These are phyloP conservation scores for Callocephalon fimbriatum DNA, from an alignment of 2,113 vertebrate genomes.

Conservation along the genomic window DNA sequence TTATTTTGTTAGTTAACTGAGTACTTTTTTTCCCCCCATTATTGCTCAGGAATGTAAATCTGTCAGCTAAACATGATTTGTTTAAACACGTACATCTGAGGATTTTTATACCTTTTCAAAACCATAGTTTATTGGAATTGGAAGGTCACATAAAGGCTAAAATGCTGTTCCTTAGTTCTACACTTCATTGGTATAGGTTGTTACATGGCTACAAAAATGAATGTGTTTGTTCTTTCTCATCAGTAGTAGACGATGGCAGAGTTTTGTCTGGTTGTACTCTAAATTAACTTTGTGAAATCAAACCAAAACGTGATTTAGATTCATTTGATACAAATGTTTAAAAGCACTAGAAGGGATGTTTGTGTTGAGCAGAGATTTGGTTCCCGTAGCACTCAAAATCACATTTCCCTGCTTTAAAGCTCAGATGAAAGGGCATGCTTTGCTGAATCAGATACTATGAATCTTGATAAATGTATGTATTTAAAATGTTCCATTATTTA, in stretches of 20 bases:
- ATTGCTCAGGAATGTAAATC: not conserved
- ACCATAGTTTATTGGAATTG: not conserved
- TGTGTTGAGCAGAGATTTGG: fast-evolving
- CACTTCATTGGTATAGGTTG: not conserved
- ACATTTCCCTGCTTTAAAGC: not conserved
- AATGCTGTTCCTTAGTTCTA: not conserved
- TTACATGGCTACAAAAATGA: not conserved
- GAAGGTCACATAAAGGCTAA: not conserved
- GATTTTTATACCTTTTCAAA: not conserved
- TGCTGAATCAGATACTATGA: not conserved
- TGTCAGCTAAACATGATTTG: not conserved
- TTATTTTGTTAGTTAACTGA: not conserved
- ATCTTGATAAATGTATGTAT: not conserved
- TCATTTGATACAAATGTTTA: not conserved
- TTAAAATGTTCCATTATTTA: constrained; percentile 11
- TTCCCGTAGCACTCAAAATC: not conserved
- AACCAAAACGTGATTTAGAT: not conserved
- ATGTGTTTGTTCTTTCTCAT: not conserved
- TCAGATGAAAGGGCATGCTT: not conserved
- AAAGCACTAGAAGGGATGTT: not conserved
- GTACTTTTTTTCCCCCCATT: fast-evolving
- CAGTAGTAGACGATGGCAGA: not conserved
- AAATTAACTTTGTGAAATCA: not conserved
- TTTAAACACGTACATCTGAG: not conserved
- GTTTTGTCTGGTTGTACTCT: not conserved